Evolutionary conservation across 2,797 vertebrate genomes (phyloP), one percentile per base, ranked within the genome.

Genomic region (Phalanger gymnotis): DNA sequence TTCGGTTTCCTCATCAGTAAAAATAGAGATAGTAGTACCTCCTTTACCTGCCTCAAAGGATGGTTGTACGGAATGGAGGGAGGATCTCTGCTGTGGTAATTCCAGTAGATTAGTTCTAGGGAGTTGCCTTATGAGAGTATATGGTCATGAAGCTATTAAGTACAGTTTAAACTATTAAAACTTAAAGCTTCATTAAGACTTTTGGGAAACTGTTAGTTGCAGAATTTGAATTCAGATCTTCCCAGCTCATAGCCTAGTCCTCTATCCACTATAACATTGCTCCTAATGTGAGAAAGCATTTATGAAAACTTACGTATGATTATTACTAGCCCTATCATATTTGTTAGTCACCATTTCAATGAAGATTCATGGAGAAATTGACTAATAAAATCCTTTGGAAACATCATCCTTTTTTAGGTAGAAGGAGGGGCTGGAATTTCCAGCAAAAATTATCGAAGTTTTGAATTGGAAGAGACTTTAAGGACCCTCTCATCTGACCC

Each of bases 361-460:
- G 61, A 93, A 94, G 47, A 14, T 5, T 52, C 27, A 94, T 10
- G 31, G 56, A 87, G 3, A 40, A 47, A 47, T 11, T 27, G 22
- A 51, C 9, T 51, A 87, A 81, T 47, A 47, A 81, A 81, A 81
- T 0, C 5, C 66, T 81, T 40, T 81, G 66, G 34, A 66, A 66
- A n/a, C 34, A 66, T 40, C 6, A 87, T 51, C 5, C 40, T 10
- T 51, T 87, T 87, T 27, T 87, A 51, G 9, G 73, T 87, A 51
- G n/a, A 22, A 40, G 40, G 73, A 47, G 40, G 73, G 7, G 0
- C 27, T 87, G 10, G 40, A 47, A 87, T 51, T 87, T 87, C 53
- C 87, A 93, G 31, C 92, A 47, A 93, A 51, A 13, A 94, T 90
- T 92, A 90, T n/a, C 61, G 61, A 92, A 81, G 58, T 93, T 96